Conservation (phyloP, 1,140 invertebrate genomes). For the Brachionus rotundiformis region DNA sequence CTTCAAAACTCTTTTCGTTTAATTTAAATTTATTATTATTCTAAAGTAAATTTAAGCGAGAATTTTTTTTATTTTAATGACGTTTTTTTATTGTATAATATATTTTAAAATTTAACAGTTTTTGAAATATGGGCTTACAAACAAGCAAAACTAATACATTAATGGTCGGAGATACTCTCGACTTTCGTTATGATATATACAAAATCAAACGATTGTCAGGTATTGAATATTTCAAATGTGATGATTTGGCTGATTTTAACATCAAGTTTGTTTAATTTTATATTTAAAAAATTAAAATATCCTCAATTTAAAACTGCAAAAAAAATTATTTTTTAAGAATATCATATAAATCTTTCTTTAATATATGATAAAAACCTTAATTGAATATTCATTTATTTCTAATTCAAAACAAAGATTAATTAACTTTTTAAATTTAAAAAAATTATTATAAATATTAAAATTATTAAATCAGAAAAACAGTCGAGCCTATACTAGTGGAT, state of each 20-base stretch:
- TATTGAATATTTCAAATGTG: conserved; percentile 46
- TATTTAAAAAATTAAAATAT: background rate
- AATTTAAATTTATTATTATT: conserved; percentile 19
- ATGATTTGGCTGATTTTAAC: conserved; percentile 31
- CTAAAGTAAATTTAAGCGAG: background rate
- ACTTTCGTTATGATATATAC: conserved; percentile 42
- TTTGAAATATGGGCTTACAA: conserved; percentile 39
- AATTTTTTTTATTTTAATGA: background rate
- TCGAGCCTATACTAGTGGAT: conserved; percentile 19
- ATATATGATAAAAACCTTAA: no score
- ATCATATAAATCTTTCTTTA: no score
- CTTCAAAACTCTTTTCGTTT: background rate
- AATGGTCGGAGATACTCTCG: conserved; percentile 28
- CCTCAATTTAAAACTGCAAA: background rate
- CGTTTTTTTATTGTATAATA: background rate
- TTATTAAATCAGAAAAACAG: conserved; percentile 35
- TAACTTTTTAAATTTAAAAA: no score
- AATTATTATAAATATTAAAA: background rate
- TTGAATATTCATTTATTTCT: no score
- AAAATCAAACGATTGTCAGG: conserved; percentile 7
- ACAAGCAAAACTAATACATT: conserved; percentile 25
- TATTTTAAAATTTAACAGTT: background rate
- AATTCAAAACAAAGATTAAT: no score
- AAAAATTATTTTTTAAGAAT: no score
- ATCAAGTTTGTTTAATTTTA: conserved; percentile 30